Percentiles rank a stretch among this genome's conserved stretches.
These are phyloP conservation scores for Chirona hameri DNA, from an alignment of 2,888 invertebrate genomes.

Conservation along the genomic window DNA sequence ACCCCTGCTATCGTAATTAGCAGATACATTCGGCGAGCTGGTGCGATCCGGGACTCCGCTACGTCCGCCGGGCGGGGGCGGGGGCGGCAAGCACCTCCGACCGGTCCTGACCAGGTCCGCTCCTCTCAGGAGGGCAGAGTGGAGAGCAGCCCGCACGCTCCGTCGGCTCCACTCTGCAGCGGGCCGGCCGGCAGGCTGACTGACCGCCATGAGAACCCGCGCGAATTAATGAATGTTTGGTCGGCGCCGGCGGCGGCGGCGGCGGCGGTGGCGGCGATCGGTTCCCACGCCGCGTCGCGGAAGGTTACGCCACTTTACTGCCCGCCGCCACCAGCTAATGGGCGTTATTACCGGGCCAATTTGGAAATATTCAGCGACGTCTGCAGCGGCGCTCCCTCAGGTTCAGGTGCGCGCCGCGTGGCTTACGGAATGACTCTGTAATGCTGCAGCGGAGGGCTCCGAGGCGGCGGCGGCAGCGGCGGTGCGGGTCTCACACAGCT, in stretches of 20 bases:
- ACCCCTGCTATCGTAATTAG: neutral
- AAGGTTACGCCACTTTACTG: conserved; percentile 26
- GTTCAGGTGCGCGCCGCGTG: conserved; percentile 8
- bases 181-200: neutral
- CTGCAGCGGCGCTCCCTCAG: neutral
- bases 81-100: neutral
- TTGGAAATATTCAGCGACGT: conserved; percentile 25
- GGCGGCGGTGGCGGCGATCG: neutral
- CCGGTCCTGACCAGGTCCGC: neutral
- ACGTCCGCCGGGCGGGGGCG: neutral
- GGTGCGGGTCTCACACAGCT: neutral
- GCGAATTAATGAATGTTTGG: conserved; percentile 27
- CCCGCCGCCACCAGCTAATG: neutral
- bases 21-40: neutral
- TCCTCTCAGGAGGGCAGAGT: no score
- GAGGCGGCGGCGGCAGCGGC: neutral
- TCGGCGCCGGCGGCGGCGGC: neutral
- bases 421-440: neutral
- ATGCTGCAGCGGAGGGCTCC: neutral
- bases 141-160: neutral
- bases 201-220: conserved; percentile 30
- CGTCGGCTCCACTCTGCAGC: neutral
- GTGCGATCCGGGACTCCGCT: neutral
- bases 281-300: conserved; percentile 22
- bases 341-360: conserved; percentile 26